Base-by-base conservation (phyloP, 1,140 invertebrate species). In the Bacillus rossius region DNA sequence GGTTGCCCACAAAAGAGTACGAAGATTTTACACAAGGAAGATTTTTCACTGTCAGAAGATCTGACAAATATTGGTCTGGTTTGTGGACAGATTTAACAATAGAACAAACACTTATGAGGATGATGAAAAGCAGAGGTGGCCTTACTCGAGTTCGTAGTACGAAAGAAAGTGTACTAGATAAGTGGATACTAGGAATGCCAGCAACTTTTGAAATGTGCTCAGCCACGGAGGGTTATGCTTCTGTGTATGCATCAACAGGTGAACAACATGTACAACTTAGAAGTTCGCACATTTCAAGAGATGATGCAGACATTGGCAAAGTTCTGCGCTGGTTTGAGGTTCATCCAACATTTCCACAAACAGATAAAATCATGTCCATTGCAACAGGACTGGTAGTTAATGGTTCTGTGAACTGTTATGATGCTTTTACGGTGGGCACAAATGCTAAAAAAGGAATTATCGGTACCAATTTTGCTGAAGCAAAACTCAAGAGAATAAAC, bases 311-410 rank as follows among this genome's bases (percentile, higher is more conserved):
- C 29, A 34, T 34, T 4, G 29, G 10, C 4, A 34, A 34, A 34
- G 29, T 34, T 34, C 10, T 34, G 29, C 5, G 10, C 29, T 34
- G 29, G 10, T 34, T 34, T 34, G 29, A 34, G 10, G 29, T 34
- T 7, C 29, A 34, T 10, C 29, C 29, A 34, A 64, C 64, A 40
- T 69, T 73, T 66, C 64, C 67, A 55, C 52, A 64, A 48, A 60
- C 47, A 8, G 60, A 64, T 34, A 37, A 67, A 37, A 51, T 73
- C 4, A 55, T 70, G 40, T 71, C 69, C 25, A 60, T 73, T 50
- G 59, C 52, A 55, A 61, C 62, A 42, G 70, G 69, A 65, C 60
- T 63, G 8, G 38, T 55, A 19, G 59, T 40, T 5, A 16, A 60
- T 51, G 47, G 34, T n/a, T 40, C 61, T 55, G 64, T 68, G 42